Percentiles rank a stretch among this genome's conserved stretches.
Evolutionary conservation across 2,797 vertebrate genomes (phyloP).

Genomic region (Nyctibius grandis): DNA sequence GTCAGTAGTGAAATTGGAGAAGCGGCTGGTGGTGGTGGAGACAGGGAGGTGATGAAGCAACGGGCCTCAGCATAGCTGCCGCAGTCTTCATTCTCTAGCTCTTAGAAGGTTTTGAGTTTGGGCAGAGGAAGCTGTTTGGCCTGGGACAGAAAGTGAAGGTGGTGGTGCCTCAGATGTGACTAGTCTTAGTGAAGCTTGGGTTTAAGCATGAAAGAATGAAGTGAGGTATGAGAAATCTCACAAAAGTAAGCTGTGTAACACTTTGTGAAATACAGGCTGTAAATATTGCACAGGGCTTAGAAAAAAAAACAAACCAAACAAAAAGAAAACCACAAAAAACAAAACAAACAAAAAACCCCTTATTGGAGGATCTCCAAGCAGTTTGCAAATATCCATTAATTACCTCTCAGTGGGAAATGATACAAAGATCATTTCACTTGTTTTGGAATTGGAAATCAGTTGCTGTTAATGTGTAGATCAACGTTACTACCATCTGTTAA

Average conservation of each 20-base stretch:
- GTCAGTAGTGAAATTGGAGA: background rate
- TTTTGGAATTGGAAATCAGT: constrained; percentile 28
- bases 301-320: no score
- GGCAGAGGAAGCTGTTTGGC: background rate
- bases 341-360: background rate
- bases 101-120: background rate
- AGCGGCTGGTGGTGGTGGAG: background rate
- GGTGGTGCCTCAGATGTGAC: background rate
- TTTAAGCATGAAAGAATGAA: background rate
- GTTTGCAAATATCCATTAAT: constrained; percentile 47
- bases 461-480: background rate
- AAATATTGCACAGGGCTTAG: background rate
- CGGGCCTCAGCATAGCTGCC: background rate
- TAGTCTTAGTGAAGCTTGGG: background rate
- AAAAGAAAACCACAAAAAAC: background rate
- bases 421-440: constrained; percentile 28
- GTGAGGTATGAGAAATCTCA: background rate
- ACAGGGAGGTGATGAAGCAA: background rate
- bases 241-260: background rate
- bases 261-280: background rate
- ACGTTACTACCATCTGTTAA: constrained; percentile 19
- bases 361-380: constrained; percentile 6
- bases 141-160: background rate
- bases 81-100: background rate
- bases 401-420: constrained; percentile 18